A percentile compares a stretch with the other conserved stretches of the same genome.
Conservation (phyloP, 2,113 vertebrate genomes). For the Solea solea region DNA sequence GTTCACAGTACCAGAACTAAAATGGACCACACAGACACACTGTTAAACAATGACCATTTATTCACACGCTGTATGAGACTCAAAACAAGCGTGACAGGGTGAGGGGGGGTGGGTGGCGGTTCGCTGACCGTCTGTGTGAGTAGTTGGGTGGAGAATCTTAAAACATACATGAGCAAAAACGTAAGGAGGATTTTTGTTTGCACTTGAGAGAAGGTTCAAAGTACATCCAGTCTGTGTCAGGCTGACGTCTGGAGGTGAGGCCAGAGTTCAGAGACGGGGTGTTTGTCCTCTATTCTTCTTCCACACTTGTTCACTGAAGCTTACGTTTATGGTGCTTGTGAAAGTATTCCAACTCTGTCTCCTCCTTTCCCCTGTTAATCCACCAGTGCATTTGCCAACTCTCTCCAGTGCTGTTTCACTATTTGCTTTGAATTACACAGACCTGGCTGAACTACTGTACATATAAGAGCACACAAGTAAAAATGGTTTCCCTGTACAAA, state of each 20-base stretch:
- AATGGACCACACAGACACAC: slow-evolving; percentile 45
- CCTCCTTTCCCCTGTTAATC: neutral
- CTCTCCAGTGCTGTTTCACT: slow-evolving; percentile 15
- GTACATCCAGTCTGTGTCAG: slow-evolving; percentile 16
- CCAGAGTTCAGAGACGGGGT: neutral
- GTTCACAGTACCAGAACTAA: slow-evolving; percentile 14
- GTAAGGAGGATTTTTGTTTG: slow-evolving; percentile 33
- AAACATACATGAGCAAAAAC: slow-evolving; percentile 58
- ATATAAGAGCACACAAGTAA: slow-evolving; percentile 60
- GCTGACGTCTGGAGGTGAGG: slow-evolving; percentile 10
- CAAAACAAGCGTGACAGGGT: slow-evolving; percentile 65
- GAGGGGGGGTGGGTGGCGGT: neutral
- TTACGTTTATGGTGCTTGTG: neutral
- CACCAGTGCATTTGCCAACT: neutral
- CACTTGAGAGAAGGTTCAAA: slow-evolving; percentile 45
- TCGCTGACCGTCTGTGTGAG: neutral
- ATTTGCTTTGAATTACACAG: slow-evolving; percentile 50
- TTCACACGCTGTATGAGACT: slow-evolving; percentile 71
- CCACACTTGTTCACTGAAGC: slow-evolving; percentile 7
- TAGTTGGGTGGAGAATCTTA: slow-evolving; percentile 17
- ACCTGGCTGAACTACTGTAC: slow-evolving; percentile 41
- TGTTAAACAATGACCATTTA: slow-evolving; percentile 77
- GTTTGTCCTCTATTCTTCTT: neutral
- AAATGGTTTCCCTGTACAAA: slow-evolving; percentile 78
- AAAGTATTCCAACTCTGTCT: neutral